Evolutionary conservation across 2,113 vertebrate genomes (phyloP).

Genomic region (Sula dactylatra): DNA sequence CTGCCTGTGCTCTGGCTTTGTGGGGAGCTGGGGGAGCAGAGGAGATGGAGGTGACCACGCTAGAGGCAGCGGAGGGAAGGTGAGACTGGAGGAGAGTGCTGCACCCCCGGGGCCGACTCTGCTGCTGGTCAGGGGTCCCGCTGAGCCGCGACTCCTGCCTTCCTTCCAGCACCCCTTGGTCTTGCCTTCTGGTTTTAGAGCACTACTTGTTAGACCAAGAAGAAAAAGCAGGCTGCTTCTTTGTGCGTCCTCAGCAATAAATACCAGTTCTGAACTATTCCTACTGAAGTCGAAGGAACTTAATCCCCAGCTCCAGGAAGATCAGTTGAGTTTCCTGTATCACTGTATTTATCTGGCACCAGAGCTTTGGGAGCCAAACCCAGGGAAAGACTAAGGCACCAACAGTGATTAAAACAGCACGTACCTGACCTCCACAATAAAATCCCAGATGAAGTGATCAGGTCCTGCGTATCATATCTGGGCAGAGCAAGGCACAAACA

Average conservation of each 20-base stretch:
- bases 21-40: fast-evolving
- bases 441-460: neutral
- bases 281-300: neutral
- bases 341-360: neutral
- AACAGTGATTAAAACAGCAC: fast-evolving
- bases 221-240: neutral
- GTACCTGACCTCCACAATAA: neutral
- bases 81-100: neutral
- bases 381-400: neutral
- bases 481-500: neutral
- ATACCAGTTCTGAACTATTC: fast-evolving
- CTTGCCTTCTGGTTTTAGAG: neutral
- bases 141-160: fast-evolving
- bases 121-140: neutral
- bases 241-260: neutral
- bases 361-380: neutral
- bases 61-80: neutral
- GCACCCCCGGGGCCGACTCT: too few relatives aligned
- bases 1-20: neutral
- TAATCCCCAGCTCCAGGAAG: neutral
- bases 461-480: neutral
- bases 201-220: neutral
- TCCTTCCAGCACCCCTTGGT: neutral
- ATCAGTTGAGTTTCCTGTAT: neutral
- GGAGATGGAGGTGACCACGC: neutral